Base-by-base conservation (phyloP, 2,888 invertebrate species). In the Lycia hirtaria region DNA sequence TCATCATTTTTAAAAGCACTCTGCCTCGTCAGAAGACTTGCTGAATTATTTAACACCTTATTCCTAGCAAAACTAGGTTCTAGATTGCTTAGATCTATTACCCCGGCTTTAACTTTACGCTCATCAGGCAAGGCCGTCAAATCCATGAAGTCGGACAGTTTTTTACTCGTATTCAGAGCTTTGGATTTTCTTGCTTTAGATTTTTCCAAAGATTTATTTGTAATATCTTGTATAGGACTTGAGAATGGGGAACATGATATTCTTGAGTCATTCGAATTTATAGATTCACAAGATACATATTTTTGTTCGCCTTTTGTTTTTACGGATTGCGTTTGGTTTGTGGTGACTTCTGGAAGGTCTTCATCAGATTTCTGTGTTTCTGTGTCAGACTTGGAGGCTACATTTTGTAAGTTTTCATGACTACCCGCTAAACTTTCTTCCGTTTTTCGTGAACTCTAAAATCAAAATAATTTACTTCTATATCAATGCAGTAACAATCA, bases 201-300 rank as follows among this genome's bases (percentile, higher is more conserved):
- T 19, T 45, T 52, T 12, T 52, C 55, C 1, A 62, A 32, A 47
- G 35, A 24, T 32, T 65, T 53, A 5, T 81, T 80, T 0, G 81
- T 83, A 0, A 85, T 67, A 32, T 88, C 79, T 1, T 79, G 72
- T 4, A 83, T 54, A 0, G 89, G 87, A 32, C 86, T 90, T 0
- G 72, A 60, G 64, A 90, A 81, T 0, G 90, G 88, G 1, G 89
- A 90, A 53, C 89, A 87, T 1, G 80, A 73, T 4, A 88, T 43
- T 62, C 63, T 76, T 0, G 87, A 85, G 6, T 68, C 62, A 5
- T 47, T 24, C n/a, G 35, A 47, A 12, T 26, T 10, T 24, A 35
- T 15, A 26, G 47, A 47, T 35, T 56, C 54, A 19, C 76, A 65
- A 4, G 57, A 58, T 0, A 3, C 30, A 3, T 40, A 4, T 1